Evolutionary conservation across 2,797 vertebrate species (phyloP), one percentile per base, ranked within the genome.

Genomic region (Mormyrus proboscirostris): DNA sequence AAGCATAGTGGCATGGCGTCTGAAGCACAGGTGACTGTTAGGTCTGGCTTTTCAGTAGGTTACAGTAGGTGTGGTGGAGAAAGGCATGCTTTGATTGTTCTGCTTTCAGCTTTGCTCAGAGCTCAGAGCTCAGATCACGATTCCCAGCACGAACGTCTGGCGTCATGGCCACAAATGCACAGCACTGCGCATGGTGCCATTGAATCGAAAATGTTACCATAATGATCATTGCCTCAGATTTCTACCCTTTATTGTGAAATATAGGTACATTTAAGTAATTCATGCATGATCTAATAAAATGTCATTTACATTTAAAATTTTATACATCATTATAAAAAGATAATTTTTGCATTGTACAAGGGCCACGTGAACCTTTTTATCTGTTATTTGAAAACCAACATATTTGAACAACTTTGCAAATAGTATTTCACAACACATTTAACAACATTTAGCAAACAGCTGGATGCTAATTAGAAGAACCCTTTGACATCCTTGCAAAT

Each of bases 381-480:
- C 12, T n/a, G 41, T 84, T 53, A 53, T 33, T 79, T 49, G 55
- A 50, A 85, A 51, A 86, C 41, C 44, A 9, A 51, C 82, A 84
- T 53, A 25, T 53, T 87, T 44, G 41, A 50, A 44, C 33, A 44
- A 51, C 33, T 19, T 29, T 57, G 8, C 62, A 44, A 82, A 87
- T 79, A 55, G 14, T 12, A 22, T 59, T 38, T 87, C 41, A 29
- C 29, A 57, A 25, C 29, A 55, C 12, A 88, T 73, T 57, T 59
- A 87, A 59, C 57, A 10, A 55, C n/a, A 16, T 87, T 57, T 57
- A 65, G 41, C 79, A 57, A 84, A 69, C 41, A 65, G 73, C 57
- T 53, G 55, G 87, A 84, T 90, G 76, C 25, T 88, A 88, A 88
- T 88, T 90, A 73, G 41, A 85, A 65, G 44, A 51, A 84, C 22